Conservation (phyloP, 2,113 vertebrate genomes). For the Chaenocephalus aceratus region DNA sequence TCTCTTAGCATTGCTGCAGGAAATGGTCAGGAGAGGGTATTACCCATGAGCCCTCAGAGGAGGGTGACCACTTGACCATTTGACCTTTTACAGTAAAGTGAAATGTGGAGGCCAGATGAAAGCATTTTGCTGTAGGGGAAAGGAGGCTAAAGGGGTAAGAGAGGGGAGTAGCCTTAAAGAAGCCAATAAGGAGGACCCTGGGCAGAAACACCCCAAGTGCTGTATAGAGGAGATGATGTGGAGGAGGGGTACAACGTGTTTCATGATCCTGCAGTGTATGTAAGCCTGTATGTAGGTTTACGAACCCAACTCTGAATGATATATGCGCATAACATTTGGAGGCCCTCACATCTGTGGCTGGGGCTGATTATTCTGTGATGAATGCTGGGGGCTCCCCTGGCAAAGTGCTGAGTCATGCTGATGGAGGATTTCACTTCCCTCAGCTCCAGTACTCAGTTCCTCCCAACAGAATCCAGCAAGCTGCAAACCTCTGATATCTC, state of each 20-base stretch:
- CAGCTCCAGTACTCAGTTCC: conserved; percentile 8
- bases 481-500: conserved; percentile 2
- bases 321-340: conserved; percentile 38
- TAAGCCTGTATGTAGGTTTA: conserved; percentile 3
- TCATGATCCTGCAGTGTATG: conserved; percentile 3
- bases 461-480: conserved; percentile 8
- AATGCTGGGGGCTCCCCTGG: conserved; percentile 31
- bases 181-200: conserved; percentile 56
- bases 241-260: not conserved
- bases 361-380: conserved; percentile 29
- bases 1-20: not conserved
- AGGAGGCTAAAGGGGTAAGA: not conserved
- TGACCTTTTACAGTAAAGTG: conserved; percentile 5
- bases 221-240: not conserved
- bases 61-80: conserved; percentile 24
- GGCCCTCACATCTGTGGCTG: conserved; percentile 22
- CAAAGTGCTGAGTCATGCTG: conserved; percentile 75
- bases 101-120: conserved; percentile 4
- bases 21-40: conserved; percentile 10
- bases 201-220: conserved; percentile 42
- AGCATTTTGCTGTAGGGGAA: conserved; percentile 7
- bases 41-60: not conserved
- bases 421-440: conserved; percentile 55
- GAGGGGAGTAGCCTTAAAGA: conserved; percentile 24
- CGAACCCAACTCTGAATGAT: conserved; percentile 4